Percentiles rank a stretch among this genome's conserved stretches.
Evolutionary conservation across 2,888 invertebrate species (phyloP).

Genomic region (Helleia helle): DNA sequence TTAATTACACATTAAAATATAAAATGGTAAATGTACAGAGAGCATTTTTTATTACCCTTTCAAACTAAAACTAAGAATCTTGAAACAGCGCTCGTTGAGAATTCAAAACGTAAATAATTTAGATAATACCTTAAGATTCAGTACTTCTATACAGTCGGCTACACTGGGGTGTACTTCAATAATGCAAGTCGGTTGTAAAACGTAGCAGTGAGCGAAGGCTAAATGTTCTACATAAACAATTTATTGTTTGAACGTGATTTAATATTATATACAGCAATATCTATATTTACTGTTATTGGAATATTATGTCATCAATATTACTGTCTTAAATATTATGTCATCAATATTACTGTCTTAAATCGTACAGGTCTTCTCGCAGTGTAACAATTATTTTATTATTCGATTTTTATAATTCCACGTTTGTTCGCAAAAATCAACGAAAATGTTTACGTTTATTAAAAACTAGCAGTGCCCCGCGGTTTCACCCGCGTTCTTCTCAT

Average conservation of each 20-base stretch:
- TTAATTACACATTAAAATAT: constrained; percentile 5
- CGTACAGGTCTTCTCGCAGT: no score
- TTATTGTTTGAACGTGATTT: constrained; percentile 19
- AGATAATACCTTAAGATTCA: constrained; percentile 19
- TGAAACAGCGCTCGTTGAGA: constrained; percentile 13
- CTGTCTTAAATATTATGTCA: no score
- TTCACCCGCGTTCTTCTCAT: no score
- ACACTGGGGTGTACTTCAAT: constrained; percentile 39
- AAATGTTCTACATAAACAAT: constrained; percentile 47
- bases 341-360: no score
- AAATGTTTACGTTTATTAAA: no score
- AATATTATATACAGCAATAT: no score
- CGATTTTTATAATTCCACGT: no score
- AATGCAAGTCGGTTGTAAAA: constrained; percentile 55
- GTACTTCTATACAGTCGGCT: neutral
- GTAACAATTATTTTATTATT: no score
- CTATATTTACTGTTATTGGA: no score
- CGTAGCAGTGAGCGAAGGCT: constrained; percentile 45
- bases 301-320: no score
- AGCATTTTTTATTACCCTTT: constrained; percentile 9
- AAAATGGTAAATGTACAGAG: neutral
- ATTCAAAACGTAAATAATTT: constrained; percentile 21
- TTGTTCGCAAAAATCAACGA: no score
- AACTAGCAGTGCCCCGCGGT: no score
- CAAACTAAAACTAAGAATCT: constrained; percentile 12